A percentile compares a stretch with the other conserved stretches of the same genome.
Evolutionary conservation across 2,888 invertebrate species (phyloP).

Genomic region (Coelogynopora nodosa): DNA sequence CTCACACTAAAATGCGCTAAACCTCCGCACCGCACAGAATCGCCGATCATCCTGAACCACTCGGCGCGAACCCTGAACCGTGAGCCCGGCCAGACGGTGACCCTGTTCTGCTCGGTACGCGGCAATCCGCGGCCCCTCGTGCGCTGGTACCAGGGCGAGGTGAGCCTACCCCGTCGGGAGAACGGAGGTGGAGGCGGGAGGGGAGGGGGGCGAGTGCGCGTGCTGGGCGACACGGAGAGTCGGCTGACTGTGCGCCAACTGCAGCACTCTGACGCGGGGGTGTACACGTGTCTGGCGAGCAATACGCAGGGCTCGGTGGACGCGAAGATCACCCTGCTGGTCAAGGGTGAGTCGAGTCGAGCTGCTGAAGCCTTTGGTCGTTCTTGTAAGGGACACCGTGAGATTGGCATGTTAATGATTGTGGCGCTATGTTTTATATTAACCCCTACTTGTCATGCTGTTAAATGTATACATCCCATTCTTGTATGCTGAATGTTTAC

Average conservation of each 20-base stretch:
- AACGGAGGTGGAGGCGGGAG: not conserved
- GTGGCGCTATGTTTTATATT: too few relatives aligned
- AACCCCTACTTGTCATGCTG: too few relatives aligned
- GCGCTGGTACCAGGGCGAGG: constrained; percentile 6
- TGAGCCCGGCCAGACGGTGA: constrained; percentile 18
- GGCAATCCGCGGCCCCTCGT: not conserved
- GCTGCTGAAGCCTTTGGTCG: too few relatives aligned
- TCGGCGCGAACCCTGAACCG: not conserved
- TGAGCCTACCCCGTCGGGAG: not conserved
- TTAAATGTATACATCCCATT: too few relatives aligned
- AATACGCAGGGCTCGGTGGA: constrained; percentile 2
- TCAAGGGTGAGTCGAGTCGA: not conserved
- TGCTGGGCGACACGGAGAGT: not conserved
- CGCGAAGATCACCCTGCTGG: not conserved
- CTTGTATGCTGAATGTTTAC: too few relatives aligned
- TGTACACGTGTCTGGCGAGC: constrained; percentile 15
- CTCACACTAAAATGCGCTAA: too few relatives aligned
- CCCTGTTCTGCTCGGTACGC: not conserved
- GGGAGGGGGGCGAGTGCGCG: not conserved
- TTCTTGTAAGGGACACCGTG: too few relatives aligned
- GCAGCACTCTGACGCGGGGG: not conserved
- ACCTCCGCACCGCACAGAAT: not conserved
- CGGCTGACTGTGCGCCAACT: not conserved
- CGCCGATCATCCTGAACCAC: not conserved
- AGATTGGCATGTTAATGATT: too few relatives aligned